Evolutionary conservation across 2,888 invertebrate genomes (phyloP).

Genomic region (Harpagoxenus sublaevis): DNA sequence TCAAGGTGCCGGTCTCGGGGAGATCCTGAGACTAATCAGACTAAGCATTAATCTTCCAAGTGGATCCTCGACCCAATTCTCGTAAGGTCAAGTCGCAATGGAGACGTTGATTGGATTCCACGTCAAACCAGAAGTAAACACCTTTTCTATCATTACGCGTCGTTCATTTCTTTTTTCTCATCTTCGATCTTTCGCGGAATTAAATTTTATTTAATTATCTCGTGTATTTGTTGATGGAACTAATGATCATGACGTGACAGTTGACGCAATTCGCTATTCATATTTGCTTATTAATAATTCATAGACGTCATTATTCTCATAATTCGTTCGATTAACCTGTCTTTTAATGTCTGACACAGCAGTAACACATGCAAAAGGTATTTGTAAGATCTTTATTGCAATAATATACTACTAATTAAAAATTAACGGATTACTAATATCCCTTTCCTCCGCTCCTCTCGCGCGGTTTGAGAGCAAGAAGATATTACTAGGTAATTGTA

Average conservation of each 20-base stretch:
- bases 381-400: neutral
- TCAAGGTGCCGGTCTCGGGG: slow-evolving; percentile 78
- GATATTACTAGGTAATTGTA: slow-evolving; percentile 74
- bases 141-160: slow-evolving; percentile 70
- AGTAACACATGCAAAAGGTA: neutral
- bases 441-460: slow-evolving; percentile 30
- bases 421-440: slow-evolving; percentile 52
- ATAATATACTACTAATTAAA: slow-evolving; percentile 17
- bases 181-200: slow-evolving; percentile 14
- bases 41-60: slow-evolving; percentile 84
- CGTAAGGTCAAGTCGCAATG: slow-evolving; percentile 80
- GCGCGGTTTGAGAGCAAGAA: slow-evolving; percentile 55
- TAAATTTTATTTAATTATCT: slow-evolving; percentile 47
- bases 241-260: slow-evolving; percentile 24
- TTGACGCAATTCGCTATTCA: neutral
- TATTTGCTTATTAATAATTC: slow-evolving; percentile 39
- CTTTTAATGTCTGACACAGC: neutral
- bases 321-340: slow-evolving; percentile 29
- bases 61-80: slow-evolving; percentile 84
- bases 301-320: slow-evolving; percentile 15
- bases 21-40: slow-evolving; percentile 83
- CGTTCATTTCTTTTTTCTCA: slow-evolving; percentile 37
- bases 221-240: slow-evolving; percentile 15
- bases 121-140: slow-evolving; percentile 78
- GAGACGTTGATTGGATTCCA: slow-evolving; percentile 84